A percentile compares a stretch with the other conserved stretches of the same genome.
Conservation (phyloP, 2,888 invertebrate species). For the Anarsia innoxiella region DNA sequence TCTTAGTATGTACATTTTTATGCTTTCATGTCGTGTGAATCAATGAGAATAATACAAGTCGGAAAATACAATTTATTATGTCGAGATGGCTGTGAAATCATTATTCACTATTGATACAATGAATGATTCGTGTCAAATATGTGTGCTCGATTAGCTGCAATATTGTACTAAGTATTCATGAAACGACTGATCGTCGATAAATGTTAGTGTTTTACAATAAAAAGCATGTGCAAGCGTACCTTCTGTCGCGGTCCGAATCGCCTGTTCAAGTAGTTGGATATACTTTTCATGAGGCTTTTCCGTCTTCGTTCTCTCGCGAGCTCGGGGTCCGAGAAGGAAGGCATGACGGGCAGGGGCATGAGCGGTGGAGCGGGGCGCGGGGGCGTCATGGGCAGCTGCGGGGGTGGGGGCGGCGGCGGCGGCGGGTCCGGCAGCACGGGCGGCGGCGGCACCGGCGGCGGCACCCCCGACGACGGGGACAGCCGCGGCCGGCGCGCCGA, state of each 20-base stretch:
- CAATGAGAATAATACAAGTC: too few relatives aligned
- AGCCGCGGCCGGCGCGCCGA: conserved; percentile 31
- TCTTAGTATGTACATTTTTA: too few relatives aligned
- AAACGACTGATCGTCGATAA: neutral
- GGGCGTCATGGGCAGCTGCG: conserved; percentile 32
- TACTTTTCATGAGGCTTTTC: conserved; percentile 88
- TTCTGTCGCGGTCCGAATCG: conserved; percentile 78
- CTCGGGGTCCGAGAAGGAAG: conserved; percentile 76
- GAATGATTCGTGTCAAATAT: too few relatives aligned
- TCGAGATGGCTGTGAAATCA: too few relatives aligned
- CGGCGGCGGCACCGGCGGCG: conserved; percentile 45
- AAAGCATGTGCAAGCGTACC: conserved; percentile 43
- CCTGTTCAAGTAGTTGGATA: conserved; percentile 88
- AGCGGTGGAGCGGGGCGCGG: conserved; percentile 36
- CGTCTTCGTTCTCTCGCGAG: conserved; percentile 77
- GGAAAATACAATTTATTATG: too few relatives aligned
- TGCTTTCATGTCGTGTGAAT: too few relatives aligned
- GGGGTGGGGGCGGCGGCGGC: conserved; percentile 31
- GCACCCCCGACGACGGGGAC: conserved; percentile 28
- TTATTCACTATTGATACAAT: too few relatives aligned
- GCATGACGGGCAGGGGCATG: conserved; percentile 46
- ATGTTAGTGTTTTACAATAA: too few relatives aligned
- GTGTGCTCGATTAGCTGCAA: neutral
- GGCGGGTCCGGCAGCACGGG: conserved; percentile 26
- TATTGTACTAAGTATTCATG: neutral